These are phyloP conservation scores for Listronotus bonariensis DNA, from an alignment of 1,140 invertebrate species.

Conservation along the genomic window DNA sequence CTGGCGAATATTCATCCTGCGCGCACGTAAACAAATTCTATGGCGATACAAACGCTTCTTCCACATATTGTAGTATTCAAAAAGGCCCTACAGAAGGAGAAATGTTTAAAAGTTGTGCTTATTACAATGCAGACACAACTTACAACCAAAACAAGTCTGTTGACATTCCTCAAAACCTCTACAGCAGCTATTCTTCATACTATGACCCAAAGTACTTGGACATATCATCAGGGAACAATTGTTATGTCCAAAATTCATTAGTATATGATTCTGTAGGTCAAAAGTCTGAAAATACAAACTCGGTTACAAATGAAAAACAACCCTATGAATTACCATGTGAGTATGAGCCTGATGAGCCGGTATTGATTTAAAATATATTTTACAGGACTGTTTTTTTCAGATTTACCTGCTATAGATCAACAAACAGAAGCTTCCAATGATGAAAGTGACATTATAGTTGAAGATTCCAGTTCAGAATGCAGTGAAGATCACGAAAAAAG, in stretches of 20 bases:
- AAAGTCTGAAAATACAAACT: too few species aligned
- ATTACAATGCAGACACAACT: slow-evolving; percentile 2
- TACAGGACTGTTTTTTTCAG: slow-evolving; percentile 1
- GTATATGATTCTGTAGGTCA: too few species aligned
- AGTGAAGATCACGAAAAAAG: slow-evolving; percentile 42
- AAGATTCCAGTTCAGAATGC: slow-evolving; percentile 48
- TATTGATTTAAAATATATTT: too few species aligned
- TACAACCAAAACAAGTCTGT: not conserved
- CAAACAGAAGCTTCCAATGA: slow-evolving; percentile 44
- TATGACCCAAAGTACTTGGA: slow-evolving; percentile 5
- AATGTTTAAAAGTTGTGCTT: slow-evolving; percentile 19
- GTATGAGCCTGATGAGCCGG: not conserved
- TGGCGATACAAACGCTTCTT: not conserved
- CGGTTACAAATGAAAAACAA: not conserved
- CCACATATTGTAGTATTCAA: slow-evolving; percentile 41
- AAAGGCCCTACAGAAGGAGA: slow-evolving; percentile 21
- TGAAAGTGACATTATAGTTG: slow-evolving; percentile 53
- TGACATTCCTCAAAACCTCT: slow-evolving; percentile 16
- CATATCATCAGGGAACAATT: not conserved
- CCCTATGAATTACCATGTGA: not conserved
- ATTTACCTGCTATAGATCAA: slow-evolving; percentile 31
- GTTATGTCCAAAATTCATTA: not conserved
- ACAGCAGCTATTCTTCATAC: slow-evolving; percentile 12
- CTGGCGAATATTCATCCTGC: slow-evolving; percentile 46
- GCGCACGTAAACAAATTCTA: slow-evolving; percentile 38